phyloP scores from a whole-genome alignment of 1,140 invertebrate species.

The Leptonema lineaticorne region DNA sequence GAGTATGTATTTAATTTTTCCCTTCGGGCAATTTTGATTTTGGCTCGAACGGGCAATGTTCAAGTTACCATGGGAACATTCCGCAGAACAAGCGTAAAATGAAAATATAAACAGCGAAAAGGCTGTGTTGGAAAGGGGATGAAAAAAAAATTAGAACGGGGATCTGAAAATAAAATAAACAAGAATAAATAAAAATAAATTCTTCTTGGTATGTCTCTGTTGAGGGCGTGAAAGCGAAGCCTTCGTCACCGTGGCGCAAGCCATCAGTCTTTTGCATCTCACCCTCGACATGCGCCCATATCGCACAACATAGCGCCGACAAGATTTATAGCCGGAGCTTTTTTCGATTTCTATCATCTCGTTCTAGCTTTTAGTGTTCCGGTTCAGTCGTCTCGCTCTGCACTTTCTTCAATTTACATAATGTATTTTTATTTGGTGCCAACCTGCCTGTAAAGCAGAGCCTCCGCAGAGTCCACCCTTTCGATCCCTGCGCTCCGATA shows the following conservation, averaged over 20 bases:
- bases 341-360: not conserved
- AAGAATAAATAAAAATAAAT: conserved; percentile 18
- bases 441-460: not conserved
- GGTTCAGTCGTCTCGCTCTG: not conserved
- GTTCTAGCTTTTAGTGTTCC: conserved; percentile 4
- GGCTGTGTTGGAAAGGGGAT: no score
- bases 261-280: conserved; percentile 26
- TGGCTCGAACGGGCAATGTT: not conserved
- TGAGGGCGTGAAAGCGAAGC: conserved; percentile 2
- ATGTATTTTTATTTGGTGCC: conserved; percentile 27
- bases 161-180: conserved; percentile 7
- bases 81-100: no score
- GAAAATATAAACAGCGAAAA: not conserved
- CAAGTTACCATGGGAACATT: no score
- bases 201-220: not conserved
- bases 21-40: not conserved
- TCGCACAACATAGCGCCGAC: not conserved
- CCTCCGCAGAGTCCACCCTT: not conserved
- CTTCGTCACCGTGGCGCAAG: conserved; percentile 15
- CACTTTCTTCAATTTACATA: conserved; percentile 21
- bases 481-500: not conserved
- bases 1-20: no score
- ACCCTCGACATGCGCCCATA: not conserved
- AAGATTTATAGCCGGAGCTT: conserved; percentile 13
- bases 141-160: no score